Evolutionary conservation across 2,797 vertebrate species (phyloP).

Genomic region (Scarus forsteni): DNA sequence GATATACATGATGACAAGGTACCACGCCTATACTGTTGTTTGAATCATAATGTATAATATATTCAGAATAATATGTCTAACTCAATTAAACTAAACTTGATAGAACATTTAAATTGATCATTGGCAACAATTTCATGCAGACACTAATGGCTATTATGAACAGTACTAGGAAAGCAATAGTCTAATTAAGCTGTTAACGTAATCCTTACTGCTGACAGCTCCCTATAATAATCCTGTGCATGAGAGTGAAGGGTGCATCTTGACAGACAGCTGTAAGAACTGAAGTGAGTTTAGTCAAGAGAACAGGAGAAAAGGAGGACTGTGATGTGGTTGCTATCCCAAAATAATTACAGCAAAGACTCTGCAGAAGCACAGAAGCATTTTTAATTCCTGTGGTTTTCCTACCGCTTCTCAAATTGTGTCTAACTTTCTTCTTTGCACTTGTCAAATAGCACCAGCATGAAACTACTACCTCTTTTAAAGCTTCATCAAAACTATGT

Average conservation of each 20-base stretch:
- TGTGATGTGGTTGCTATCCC: slow-evolving; percentile 34
- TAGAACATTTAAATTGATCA: slow-evolving; percentile 54
- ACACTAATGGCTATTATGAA: slow-evolving; percentile 58
- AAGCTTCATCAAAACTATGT: slow-evolving; percentile 12
- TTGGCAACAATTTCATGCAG: slow-evolving; percentile 47
- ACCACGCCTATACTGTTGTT: slow-evolving; percentile 6
- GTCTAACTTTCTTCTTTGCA: slow-evolving; percentile 1
- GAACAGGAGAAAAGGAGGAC: slow-evolving; percentile 8
- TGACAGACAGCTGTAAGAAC: slow-evolving; percentile 56
- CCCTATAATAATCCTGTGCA: slow-evolving; percentile 57
- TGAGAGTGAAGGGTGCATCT: slow-evolving; percentile 55
- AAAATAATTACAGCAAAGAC: slow-evolving; percentile 40
- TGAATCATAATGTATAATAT: background rate
- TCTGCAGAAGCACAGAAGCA: slow-evolving; percentile 23
- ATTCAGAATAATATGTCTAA: slow-evolving; percentile 14
- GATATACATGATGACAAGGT: background rate
- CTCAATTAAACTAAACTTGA: slow-evolving; percentile 37
- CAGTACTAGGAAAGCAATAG: slow-evolving; percentile 47
- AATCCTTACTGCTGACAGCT: slow-evolving; percentile 63
- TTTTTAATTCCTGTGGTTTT: slow-evolving; percentile 38
- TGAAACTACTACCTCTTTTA: slow-evolving; percentile 7
- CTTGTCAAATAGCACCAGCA: slow-evolving; percentile 20
- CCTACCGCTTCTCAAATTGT: slow-evolving; percentile 14
- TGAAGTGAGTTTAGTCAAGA: slow-evolving; percentile 38
- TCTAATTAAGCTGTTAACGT: slow-evolving; percentile 66